Percentiles rank a stretch among this genome's conserved stretches.
These are phyloP conservation scores for Montipora capricornis DNA, from an alignment of 64 coral and sea anemone genomes.

Conservation along the genomic window DNA sequence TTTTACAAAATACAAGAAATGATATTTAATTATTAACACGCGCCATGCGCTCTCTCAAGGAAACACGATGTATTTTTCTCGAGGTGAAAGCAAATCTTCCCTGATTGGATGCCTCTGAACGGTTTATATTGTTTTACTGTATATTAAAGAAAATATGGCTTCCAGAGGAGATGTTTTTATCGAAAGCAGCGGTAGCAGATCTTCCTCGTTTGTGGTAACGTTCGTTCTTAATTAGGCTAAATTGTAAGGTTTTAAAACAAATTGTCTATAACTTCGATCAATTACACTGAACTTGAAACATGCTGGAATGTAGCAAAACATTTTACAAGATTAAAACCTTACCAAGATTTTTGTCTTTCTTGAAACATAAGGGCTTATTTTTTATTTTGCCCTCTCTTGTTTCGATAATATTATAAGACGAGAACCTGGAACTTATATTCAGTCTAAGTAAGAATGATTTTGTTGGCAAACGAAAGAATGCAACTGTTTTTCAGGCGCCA, in stretches of 20 bases:
- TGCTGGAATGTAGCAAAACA: background rate
- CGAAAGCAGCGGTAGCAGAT: background rate
- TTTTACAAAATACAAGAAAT: background rate
- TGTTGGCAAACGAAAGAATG: too few relatives aligned
- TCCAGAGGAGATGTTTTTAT: background rate
- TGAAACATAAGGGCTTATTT: too few relatives aligned
- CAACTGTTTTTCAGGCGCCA: too few relatives aligned
- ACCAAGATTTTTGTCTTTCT: background rate
- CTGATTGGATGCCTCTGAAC: background rate
- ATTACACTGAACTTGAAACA: background rate
- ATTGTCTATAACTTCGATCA: background rate
- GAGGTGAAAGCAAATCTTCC: background rate
- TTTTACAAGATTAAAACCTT: background rate
- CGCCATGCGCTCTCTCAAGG: background rate
- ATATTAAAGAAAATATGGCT: background rate
- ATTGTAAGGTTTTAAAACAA: background rate
- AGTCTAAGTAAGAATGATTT: too few relatives aligned
- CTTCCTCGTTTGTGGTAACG: background rate
- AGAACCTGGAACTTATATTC: too few relatives aligned
- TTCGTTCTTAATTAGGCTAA: background rate
- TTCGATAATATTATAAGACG: too few relatives aligned
- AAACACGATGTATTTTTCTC: background rate
- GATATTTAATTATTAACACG: constrained; percentile 40
- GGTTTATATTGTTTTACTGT: background rate
- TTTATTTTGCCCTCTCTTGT: too few relatives aligned